Evolutionary conservation across 2,888 invertebrate genomes (phyloP).

Genomic region (Brenthis ino): DNA sequence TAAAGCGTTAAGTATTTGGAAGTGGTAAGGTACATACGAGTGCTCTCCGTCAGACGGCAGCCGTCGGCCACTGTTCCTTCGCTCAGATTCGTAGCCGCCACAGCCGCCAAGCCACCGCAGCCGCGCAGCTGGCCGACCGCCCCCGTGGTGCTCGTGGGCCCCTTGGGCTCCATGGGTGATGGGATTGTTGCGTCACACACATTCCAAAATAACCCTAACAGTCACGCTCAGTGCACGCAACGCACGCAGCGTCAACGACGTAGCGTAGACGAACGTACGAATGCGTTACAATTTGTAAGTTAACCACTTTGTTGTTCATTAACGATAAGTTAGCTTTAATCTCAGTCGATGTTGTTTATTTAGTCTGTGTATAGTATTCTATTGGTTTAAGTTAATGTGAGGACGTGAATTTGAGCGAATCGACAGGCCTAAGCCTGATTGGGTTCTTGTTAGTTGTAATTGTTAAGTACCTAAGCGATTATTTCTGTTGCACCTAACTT

Average conservation of each 20-base stretch:
- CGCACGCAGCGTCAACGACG: constrained; percentile 1
- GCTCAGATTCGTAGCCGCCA: constrained; percentile 54
- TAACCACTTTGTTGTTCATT: constrained; percentile 82
- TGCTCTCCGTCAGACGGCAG: constrained; percentile 55
- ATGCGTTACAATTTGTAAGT: constrained; percentile 72
- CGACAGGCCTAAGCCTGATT: constrained; percentile 69
- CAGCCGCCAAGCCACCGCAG: neutral
- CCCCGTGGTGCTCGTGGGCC: neutral
- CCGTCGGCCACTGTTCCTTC: constrained; percentile 63
- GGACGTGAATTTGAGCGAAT: constrained; percentile 78
- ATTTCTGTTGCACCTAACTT: constrained; percentile 75
- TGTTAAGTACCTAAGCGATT: constrained; percentile 71
- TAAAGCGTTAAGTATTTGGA: constrained; percentile 71
- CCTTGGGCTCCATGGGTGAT: constrained; percentile 17
- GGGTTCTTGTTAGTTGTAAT: constrained; percentile 74
- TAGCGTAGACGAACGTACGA: constrained; percentile 54
- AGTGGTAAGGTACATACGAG: constrained; percentile 67
- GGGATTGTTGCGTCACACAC: constrained; percentile 69
- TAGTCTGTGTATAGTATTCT: constrained; percentile 80
- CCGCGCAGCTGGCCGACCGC: too few species aligned
- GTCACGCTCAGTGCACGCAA: constrained; percentile 55
- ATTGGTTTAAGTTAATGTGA: constrained; percentile 72
- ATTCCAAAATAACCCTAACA: constrained; percentile 76
- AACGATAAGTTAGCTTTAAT: constrained; percentile 80
- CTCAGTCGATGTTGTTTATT: constrained; percentile 77